A percentile compares a stretch with the other conserved stretches of the same genome.
These are phyloP conservation scores for Monopis laevigella DNA, from an alignment of 2,888 invertebrate genomes.

Conservation along the genomic window DNA sequence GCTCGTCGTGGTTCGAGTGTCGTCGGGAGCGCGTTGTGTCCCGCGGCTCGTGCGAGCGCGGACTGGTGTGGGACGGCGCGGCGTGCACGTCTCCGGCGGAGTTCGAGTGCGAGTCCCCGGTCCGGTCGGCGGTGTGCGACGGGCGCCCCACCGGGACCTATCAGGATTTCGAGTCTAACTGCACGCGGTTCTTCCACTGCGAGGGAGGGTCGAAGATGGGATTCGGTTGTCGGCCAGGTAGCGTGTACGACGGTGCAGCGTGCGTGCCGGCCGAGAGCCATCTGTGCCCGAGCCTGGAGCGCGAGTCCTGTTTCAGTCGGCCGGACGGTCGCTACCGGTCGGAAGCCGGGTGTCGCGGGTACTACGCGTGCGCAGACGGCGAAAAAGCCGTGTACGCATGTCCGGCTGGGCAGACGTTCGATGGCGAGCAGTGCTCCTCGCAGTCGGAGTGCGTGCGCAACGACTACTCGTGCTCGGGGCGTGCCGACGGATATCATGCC, in stretches of 20 bases:
- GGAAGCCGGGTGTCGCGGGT: conserved; percentile 65
- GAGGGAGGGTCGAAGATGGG: conserved; percentile 42
- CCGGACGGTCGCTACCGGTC: conserved; percentile 65
- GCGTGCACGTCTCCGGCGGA: conserved; percentile 42
- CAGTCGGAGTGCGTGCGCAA: conserved; percentile 40
- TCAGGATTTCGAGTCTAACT: conserved; percentile 58
- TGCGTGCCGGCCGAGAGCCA: conserved; percentile 41
- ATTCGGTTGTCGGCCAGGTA: conserved; percentile 45
- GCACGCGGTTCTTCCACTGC: conserved; percentile 62
- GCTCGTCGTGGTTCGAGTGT: conserved; percentile 60
- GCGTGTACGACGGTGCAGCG: conserved; percentile 51
- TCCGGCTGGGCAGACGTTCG: conserved; percentile 56
- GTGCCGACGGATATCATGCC: conserved; percentile 65
- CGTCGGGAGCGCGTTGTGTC: conserved; percentile 46
- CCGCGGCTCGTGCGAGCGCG: conserved; percentile 52
- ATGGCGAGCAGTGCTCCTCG: conserved; percentile 60
- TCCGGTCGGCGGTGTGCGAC: conserved; percentile 43
- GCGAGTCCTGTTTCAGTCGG: conserved; percentile 59
- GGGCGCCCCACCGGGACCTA: conserved; percentile 64
- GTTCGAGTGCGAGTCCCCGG: conserved; percentile 58
- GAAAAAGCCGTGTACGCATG: conserved; percentile 69
- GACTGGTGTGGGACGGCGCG: conserved; percentile 58
- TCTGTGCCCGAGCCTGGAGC: conserved; percentile 55
- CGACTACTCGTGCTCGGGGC: conserved; percentile 55
- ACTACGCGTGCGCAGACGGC: conserved; percentile 65